Evolutionary conservation across 1,140 invertebrate species (phyloP).

Genomic region (Dreissena polymorpha): DNA sequence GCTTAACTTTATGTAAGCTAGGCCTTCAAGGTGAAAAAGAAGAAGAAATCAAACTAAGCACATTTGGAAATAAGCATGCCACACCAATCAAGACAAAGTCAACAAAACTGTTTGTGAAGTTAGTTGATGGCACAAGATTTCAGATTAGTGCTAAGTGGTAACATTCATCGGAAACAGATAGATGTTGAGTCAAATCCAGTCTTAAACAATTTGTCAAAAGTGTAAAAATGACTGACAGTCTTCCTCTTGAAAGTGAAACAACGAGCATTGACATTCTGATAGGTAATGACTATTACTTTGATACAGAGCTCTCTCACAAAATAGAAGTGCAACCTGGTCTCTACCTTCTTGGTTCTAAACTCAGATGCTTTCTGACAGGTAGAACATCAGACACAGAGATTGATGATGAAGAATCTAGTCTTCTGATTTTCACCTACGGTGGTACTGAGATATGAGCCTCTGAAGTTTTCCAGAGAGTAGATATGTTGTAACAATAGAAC

Average conservation of each 20-base stretch:
- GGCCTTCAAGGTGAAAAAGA: too few relatives aligned
- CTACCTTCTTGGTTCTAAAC: conserved; percentile 8
- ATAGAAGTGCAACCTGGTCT: background rate
- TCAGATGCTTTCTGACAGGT: background rate
- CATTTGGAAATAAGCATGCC: too few relatives aligned
- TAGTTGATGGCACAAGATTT: background rate
- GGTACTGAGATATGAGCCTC: background rate
- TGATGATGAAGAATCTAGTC: background rate
- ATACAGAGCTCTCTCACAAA: background rate
- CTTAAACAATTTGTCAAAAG: background rate
- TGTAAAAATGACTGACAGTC: background rate
- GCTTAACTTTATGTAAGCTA: too few relatives aligned
- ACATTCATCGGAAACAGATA: too few relatives aligned
- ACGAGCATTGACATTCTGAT: background rate
- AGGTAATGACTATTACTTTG: conserved; percentile 18
- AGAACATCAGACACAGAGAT: background rate
- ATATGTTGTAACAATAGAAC: too few relatives aligned
- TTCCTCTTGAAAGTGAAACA: background rate
- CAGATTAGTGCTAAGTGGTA: background rate
- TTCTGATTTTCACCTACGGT: conserved; percentile 21
- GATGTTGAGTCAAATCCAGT: background rate
- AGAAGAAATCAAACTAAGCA: too few relatives aligned
- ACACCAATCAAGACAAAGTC: too few relatives aligned
- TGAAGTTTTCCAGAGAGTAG: background rate
- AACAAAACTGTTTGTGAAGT: background rate